A percentile compares a stretch with the other conserved stretches of the same genome.
These are phyloP conservation scores for Hyposmocoma kahamanoa DNA, from an alignment of 1,140 invertebrate genomes.

Conservation along the genomic window DNA sequence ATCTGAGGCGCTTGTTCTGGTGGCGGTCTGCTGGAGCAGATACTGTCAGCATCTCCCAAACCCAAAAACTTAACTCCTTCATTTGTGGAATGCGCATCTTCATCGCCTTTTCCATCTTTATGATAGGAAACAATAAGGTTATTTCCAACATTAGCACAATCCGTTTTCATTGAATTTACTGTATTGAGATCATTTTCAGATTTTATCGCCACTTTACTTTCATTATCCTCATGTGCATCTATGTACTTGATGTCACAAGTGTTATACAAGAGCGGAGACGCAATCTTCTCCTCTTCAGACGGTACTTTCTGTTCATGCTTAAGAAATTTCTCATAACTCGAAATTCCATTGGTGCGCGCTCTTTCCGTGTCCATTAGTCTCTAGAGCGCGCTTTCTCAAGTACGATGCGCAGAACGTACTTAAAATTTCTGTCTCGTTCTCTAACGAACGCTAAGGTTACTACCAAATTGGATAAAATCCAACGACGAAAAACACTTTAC, in stretches of 20 bases:
- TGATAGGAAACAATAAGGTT: constrained; percentile 44
- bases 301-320: constrained; percentile 56
- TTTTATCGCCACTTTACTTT: constrained; percentile 33
- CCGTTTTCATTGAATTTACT: constrained; percentile 58
- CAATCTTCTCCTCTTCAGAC: constrained; percentile 67
- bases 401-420: constrained; percentile 50
- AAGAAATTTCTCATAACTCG: constrained; percentile 51
- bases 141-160: constrained; percentile 28
- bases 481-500: constrained; percentile 29
- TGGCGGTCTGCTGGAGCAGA: constrained; percentile 61
- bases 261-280: constrained; percentile 52
- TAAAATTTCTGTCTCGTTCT: constrained; percentile 26
- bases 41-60: constrained; percentile 69
- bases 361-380: constrained; percentile 63
- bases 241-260: constrained; percentile 50
- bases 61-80: constrained; percentile 71
- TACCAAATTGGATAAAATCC: constrained; percentile 42
- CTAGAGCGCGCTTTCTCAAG: constrained; percentile 34
- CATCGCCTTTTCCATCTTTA: constrained; percentile 49
- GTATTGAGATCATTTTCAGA: constrained; percentile 51
- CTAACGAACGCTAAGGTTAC: constrained; percentile 26
- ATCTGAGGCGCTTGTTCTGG: constrained; percentile 71
- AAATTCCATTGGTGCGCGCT: constrained; percentile 55
- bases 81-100: constrained; percentile 46
- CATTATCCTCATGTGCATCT: constrained; percentile 42